A percentile compares a stretch with the other conserved stretches of the same genome.
phyloP scores from a whole-genome alignment of 2,113 vertebrate genomes.

The Paraplagusia blochii region DNA sequence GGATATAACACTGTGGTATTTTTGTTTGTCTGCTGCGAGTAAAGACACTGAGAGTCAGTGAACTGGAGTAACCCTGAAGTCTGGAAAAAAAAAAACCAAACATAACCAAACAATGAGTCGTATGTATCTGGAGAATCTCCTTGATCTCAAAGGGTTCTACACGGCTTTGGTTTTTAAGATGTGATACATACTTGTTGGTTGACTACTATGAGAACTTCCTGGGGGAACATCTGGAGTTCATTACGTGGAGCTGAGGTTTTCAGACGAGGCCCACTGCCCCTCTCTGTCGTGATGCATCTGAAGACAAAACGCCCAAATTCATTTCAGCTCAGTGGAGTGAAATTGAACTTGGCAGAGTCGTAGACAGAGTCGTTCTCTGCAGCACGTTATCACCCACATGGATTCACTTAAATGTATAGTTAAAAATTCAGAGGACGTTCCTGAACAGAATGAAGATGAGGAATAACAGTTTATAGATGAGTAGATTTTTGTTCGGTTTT shows the following conservation, averaged over 20 bases:
- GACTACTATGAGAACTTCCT: slow-evolving; percentile 21
- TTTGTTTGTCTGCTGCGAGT: neutral
- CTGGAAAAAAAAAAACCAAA: neutral
- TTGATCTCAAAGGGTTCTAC: slow-evolving; percentile 4
- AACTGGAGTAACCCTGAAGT: neutral
- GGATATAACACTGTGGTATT: neutral
- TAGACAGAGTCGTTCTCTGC: too few relatives aligned
- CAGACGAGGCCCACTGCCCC: slow-evolving; percentile 13
- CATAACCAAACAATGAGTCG: too few relatives aligned
- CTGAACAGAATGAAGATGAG: too few relatives aligned
- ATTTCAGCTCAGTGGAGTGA: neutral
- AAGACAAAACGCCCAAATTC: neutral
- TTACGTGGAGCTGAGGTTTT: slow-evolving; percentile 18
- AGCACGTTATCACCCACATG: too few relatives aligned
- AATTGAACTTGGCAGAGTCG: neutral
- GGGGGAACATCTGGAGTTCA: slow-evolving; percentile 46
- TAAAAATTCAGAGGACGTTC: neutral
- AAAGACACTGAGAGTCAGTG: neutral
- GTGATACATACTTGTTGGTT: slow-evolving; percentile 4
- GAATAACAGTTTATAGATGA: too few relatives aligned
- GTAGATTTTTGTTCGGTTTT: too few relatives aligned
- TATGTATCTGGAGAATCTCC: neutral
- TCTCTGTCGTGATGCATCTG: neutral
- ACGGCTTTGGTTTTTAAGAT: neutral
- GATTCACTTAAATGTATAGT: too few relatives aligned